Evolutionary conservation across 2,113 vertebrate genomes (phyloP), one percentile per base, ranked within the genome.

Genomic region (Malurus melanocephalus): DNA sequence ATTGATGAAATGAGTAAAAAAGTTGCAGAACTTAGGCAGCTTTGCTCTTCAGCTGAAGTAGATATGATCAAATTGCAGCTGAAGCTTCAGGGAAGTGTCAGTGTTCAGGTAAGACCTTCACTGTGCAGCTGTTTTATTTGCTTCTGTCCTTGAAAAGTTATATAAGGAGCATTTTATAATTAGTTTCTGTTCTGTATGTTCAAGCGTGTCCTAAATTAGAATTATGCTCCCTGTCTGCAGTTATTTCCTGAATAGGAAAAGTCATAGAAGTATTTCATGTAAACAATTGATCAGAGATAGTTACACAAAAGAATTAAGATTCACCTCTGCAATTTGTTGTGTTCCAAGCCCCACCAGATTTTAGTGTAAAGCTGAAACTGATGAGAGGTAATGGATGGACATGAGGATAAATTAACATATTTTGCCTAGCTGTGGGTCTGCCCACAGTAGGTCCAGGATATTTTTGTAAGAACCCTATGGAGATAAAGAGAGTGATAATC

Each of bases 1-100:
- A 99, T 99, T 28, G 99, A 99, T 6, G 99, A 99, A 95, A 99
- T 99, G 99, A 99, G 99, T 89, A 99, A 98, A 96, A 99, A 99
- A 86, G 99, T 99, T 93, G 97, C 98, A 0, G 99, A 99, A 95
- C 98, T 99, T 32, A 96, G 98, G 33, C 98, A 98, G 93, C 98
- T 99, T 42, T 99, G 99, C 94, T 98, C 98, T 68, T 98, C 98
- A 17, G 96, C 97, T 2, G 99, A 99, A 23, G 99, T 99, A 77
- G 99, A 99, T 95, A 99, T 99, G 99, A 99, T 99, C 92, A 99
- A 98, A 18, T 96, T 99, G 85, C 99, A 99, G 96, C 97, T 99
- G 93, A 99, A 99, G 77, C 98, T 99, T 24, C 99, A 99, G 94
- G 99, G 99, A 94, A 99, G 99, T 80, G 99, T 99, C 95, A 99